Base-by-base conservation (phyloP, 2,888 invertebrate genomes). In the Drosophila quinaria region DNA sequence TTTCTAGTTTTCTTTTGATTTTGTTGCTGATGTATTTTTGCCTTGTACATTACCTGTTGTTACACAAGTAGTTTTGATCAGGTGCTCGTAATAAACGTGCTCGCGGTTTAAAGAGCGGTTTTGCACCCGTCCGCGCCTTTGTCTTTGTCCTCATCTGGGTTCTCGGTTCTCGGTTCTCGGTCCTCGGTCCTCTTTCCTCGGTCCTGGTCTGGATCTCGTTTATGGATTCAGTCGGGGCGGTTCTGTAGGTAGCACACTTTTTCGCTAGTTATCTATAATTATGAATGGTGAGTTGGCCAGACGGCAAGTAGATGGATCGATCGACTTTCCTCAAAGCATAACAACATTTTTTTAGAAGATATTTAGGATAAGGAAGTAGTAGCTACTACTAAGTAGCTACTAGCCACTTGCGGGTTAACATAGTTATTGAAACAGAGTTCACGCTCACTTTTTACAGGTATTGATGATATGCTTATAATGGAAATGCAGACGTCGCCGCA, bases 401-500 rank as follows among this genome's bases (percentile, higher is more conserved):
- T n/a, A 22, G 3, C 13, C 19, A 15, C 9, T 49, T 71, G 17
- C 35, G 13, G 52, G 11, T 17, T 22, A 55, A 35, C 10, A 51
- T 33, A 39, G 37, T 52, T 42, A 55, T 44, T 55, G 19, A 44
- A 41, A 31, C 25, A 39, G 39, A 8, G 39, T 25, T 54, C 29
- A 31, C 22, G 55, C 19, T 44, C 31, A 33, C 42, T 55, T 55
- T 22, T 78, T 86, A 42, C 69, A 85, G 88, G 59, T 67, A 49
- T 66, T 74, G 51, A 70, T 78, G 90, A 84, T 89, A 91, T 91
- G 91, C 87, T 91, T 80, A 92, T 87, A 70, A 92, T 92, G 92
- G 92, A 92, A 85, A 86, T 92, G 80, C 92, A 92, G 77, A 86
- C 92, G 70, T 78, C 91, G 70, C 74, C 92, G 74, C 91, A 91